phyloP scores from a whole-genome alignment of 2,888 invertebrate genomes.

The Stenolophus ochropezus region DNA sequence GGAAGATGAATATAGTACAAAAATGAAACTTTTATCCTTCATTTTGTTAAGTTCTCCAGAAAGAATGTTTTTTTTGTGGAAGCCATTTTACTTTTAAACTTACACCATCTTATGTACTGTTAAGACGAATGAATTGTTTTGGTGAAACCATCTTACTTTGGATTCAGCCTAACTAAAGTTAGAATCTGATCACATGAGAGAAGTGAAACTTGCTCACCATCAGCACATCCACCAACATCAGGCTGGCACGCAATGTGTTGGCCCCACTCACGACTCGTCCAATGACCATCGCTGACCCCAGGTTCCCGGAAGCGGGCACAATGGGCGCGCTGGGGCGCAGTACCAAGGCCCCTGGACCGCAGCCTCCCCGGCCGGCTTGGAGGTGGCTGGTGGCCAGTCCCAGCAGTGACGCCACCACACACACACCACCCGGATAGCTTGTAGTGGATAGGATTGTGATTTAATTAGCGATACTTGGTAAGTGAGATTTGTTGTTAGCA shows the following conservation, averaged over 20 bases:
- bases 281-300: conserved; percentile 61
- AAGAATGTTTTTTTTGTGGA: too few species aligned
- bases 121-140: too few species aligned
- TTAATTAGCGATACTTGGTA: too few species aligned
- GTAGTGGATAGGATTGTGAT: too few species aligned
- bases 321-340: conserved; percentile 55
- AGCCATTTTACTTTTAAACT: too few species aligned
- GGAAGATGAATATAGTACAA: too few species aligned
- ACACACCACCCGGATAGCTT: background rate
- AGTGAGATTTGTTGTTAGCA: too few species aligned
- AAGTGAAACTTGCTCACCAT: background rate
- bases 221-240: conserved; percentile 9
- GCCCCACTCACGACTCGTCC: conserved; percentile 25
- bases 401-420: background rate
- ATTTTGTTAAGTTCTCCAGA: too few species aligned
- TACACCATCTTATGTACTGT: too few species aligned
- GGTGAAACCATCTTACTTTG: too few species aligned
- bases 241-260: background rate
- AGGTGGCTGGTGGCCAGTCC: background rate
- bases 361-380: background rate
- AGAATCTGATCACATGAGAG: background rate
- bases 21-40: too few species aligned
- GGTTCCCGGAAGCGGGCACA: conserved; percentile 61
- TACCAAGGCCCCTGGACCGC: conserved; percentile 48
- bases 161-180: too few species aligned